Percentiles rank a stretch among this genome's conserved stretches.
These are phyloP conservation scores for Gerris lacustris DNA, from an alignment of 2,888 invertebrate genomes.

Conservation along the genomic window DNA sequence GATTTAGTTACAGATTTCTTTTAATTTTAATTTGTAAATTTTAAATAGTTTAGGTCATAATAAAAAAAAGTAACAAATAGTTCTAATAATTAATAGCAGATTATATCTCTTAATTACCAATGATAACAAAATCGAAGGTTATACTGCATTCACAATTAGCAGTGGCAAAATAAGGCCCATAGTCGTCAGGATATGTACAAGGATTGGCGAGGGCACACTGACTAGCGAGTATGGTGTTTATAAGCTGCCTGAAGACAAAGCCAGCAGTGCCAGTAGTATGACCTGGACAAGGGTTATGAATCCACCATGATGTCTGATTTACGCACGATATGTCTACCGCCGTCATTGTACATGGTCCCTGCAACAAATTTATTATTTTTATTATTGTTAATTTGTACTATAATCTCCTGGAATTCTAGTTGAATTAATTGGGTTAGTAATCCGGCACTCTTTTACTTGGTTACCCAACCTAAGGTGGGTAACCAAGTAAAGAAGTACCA, in stretches of 20 bases:
- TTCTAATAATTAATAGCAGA: no score
- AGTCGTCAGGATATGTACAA: constrained; percentile 21
- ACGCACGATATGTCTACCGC: constrained; percentile 8
- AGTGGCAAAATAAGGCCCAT: constrained; percentile 17
- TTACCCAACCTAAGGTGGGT: no score
- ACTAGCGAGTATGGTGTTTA: constrained; percentile 21
- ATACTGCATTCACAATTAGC: constrained; percentile 15
- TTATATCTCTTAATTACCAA: not conserved
- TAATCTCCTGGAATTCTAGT: no score
- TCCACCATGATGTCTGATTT: constrained; percentile 15
- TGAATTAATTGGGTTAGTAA: no score
- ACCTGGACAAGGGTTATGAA: constrained; percentile 21
- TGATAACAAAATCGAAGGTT: constrained; percentile 21
- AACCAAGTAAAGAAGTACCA: no score
- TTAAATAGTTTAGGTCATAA: no score
- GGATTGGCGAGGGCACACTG: constrained; percentile 23
- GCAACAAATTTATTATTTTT: no score
- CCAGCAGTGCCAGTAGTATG: constrained; percentile 23
- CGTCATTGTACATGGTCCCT: not conserved
- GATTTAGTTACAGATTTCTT: no score
- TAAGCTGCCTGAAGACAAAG: constrained; percentile 18
- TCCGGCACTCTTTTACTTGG: no score
- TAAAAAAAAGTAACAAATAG: no score
- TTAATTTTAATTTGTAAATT: no score
- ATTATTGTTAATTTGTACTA: no score